These are phyloP conservation scores for Thryonomys swinderianus DNA, from an alignment of 2,113 vertebrate species.

Conservation along the genomic window DNA sequence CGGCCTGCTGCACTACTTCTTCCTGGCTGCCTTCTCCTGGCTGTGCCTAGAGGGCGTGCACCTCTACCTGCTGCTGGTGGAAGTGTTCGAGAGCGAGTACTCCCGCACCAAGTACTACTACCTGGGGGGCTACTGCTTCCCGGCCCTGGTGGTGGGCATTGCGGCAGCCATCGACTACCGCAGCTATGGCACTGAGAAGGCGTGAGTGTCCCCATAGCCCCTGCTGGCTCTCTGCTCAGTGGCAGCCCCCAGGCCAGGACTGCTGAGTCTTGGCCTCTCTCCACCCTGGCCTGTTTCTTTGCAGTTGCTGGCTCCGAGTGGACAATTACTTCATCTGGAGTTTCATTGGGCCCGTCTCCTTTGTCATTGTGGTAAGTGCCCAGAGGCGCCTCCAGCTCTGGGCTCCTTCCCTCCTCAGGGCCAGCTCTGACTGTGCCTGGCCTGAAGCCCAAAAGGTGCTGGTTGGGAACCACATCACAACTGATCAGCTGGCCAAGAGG, in stretches of 20 bases:
- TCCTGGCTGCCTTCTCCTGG: slow-evolving; percentile 96
- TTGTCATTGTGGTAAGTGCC: slow-evolving; percentile 93
- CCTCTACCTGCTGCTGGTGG: slow-evolving; percentile 95
- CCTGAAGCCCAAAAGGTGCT: not conserved
- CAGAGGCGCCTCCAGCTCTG: not conserved
- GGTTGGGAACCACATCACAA: not conserved
- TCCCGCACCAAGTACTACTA: slow-evolving; percentile 97
- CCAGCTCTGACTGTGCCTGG: not conserved
- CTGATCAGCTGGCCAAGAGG: not conserved
- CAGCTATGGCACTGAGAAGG: slow-evolving; percentile 97
- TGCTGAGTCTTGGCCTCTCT: not conserved
- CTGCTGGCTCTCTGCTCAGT: not conserved
- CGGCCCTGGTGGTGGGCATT: slow-evolving; percentile 94
- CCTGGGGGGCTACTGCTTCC: slow-evolving; percentile 95
- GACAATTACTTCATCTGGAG: slow-evolving; percentile 99
- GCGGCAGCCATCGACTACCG: slow-evolving; percentile 96
- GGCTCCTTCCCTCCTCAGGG: not conserved
- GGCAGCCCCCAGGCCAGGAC: not conserved
- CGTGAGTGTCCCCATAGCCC: slow-evolving; percentile 86
- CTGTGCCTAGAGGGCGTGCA: slow-evolving; percentile 96
- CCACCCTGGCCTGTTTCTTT: not conserved
- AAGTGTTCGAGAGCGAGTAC: slow-evolving; percentile 95
- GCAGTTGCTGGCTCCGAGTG: slow-evolving; percentile 95
- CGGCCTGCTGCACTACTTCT: slow-evolving; percentile 95
- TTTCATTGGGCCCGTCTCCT: slow-evolving; percentile 96